Conservation (phyloP, 2,113 vertebrate species). For the Haemorhous mexicanus region DNA sequence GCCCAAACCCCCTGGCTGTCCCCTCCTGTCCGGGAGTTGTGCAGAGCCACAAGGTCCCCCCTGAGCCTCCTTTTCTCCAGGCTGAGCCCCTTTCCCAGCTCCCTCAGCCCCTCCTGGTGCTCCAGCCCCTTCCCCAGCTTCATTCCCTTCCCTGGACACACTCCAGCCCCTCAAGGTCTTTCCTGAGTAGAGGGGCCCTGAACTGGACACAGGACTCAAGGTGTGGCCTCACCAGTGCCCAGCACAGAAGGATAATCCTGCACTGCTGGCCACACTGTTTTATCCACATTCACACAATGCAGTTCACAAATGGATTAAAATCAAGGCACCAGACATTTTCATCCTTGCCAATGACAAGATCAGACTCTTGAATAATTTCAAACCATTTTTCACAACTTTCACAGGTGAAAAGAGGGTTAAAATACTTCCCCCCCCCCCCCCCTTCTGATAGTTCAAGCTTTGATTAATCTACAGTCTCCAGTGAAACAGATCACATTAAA, state of each 20-base stretch:
- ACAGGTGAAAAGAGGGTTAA: neutral
- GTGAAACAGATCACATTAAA: neutral
- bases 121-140: neutral
- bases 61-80: neutral
- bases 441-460: neutral
- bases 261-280: neutral
- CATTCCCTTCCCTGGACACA: rapidly evolving
- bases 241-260: neutral
- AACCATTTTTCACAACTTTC: neutral
- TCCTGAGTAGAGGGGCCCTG: neutral
- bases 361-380: neutral
- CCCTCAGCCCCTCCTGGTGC: neutral
- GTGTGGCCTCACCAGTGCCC: neutral
- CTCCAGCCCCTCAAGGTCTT: neutral
- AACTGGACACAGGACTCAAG: no score
- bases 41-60: rapidly evolving
- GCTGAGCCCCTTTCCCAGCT: neutral
- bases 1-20: rapidly evolving
- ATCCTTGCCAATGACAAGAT: neutral
- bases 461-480: neutral
- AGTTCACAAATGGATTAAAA: neutral
- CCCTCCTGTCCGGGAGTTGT: neutral
- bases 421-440: rapidly evolving
- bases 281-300: no score
- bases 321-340: neutral